Evolutionary conservation across 2,113 vertebrate species (phyloP).

Genomic region (Ariopsis seemanni): DNA sequence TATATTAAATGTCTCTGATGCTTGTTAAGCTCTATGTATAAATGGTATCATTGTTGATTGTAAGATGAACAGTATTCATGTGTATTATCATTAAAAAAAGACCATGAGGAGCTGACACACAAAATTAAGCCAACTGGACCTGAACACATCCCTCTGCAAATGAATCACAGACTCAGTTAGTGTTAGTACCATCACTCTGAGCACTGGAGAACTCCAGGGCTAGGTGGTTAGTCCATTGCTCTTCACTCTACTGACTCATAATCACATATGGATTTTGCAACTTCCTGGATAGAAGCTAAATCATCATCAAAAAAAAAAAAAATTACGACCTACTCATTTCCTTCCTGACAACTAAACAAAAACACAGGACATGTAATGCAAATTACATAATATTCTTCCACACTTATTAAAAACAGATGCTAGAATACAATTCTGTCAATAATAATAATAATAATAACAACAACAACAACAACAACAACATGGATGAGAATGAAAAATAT

Average conservation of each 20-base stretch:
- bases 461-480: no score
- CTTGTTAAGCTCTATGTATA: not conserved
- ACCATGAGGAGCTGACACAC: not conserved
- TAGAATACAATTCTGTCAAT: not conserved
- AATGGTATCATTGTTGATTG: no score
- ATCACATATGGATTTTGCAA: not conserved
- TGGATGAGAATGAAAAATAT: no score
- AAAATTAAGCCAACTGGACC: not conserved
- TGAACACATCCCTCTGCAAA: not conserved
- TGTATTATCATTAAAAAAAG: not conserved
- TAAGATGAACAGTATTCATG: no score
- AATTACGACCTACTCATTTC: not conserved
- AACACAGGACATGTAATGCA: not conserved
- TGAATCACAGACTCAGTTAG: not conserved
- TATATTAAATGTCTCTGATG: not conserved
- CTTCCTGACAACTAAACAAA: not conserved
- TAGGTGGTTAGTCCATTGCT: not conserved
- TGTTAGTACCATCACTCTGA: not conserved
- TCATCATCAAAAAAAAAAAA: not conserved
- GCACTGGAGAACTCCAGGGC: not conserved
- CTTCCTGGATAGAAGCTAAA: not conserved
- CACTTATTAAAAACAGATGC: not conserved
- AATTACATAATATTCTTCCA: not conserved
- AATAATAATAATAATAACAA: no score
- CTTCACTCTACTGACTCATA: not conserved